phyloP scores from a whole-genome alignment of 1,140 invertebrate genomes.

The Riptortus pedestris region DNA sequence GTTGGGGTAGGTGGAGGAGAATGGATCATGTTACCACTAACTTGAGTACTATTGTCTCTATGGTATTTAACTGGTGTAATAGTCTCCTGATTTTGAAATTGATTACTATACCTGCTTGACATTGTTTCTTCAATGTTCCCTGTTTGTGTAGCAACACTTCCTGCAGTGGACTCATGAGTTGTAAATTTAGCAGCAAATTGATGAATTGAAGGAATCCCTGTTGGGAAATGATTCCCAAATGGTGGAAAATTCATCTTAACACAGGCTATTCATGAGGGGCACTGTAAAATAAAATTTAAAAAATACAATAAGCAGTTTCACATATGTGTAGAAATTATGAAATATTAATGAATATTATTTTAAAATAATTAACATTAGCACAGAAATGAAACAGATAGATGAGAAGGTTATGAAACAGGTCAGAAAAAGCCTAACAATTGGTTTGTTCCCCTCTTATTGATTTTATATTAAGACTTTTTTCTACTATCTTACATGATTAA shows the following conservation, averaged over 20 bases:
- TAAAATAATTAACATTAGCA: too few species aligned
- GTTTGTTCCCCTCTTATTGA: not conserved
- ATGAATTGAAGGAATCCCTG: constrained; percentile 39
- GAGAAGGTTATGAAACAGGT: too few species aligned
- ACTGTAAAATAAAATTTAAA: constrained; percentile 2
- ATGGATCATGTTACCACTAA: constrained; percentile 28
- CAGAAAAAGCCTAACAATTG: not conserved
- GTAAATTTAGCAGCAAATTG: constrained; percentile 56
- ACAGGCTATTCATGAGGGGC: not conserved
- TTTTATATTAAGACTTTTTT: not conserved
- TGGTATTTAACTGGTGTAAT: constrained; percentile 30
- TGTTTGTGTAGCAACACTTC: constrained; percentile 21
- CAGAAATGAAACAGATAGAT: too few species aligned
- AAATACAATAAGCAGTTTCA: too few species aligned
- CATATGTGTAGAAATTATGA: too few species aligned
- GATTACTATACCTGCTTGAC: constrained; percentile 23
- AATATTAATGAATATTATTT: too few species aligned
- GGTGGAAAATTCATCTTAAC: constrained; percentile 57
- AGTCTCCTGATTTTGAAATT: constrained; percentile 26
- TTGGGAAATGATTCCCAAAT: constrained; percentile 50
- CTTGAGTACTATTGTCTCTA: constrained; percentile 30
- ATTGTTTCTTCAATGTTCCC: constrained; percentile 19
- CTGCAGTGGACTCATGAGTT: constrained; percentile 43
- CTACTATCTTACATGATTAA: too few species aligned
- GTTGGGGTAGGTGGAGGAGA: constrained; percentile 24